Conservation (phyloP, 2,797 vertebrate genomes). For the Channallabes apus region DNA sequence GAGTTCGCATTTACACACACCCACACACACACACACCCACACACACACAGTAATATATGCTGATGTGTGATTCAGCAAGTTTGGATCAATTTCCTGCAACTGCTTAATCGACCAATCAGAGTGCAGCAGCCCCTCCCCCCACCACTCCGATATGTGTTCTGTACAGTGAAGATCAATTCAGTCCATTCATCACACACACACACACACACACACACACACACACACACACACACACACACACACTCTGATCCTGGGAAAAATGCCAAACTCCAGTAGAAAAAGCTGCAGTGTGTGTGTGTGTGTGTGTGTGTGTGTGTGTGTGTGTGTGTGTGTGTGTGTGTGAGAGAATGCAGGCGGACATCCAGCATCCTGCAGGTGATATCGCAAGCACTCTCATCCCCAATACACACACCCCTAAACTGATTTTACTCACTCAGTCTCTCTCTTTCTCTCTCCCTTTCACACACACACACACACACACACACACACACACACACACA, state of each 20-base stretch:
- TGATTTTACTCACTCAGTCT: background rate
- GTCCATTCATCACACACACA: constrained; percentile 32
- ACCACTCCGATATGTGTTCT: background rate
- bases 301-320: background rate
- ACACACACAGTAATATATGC: background rate
- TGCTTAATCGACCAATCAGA: constrained; percentile 28
- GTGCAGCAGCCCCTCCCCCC: background rate
- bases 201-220: background rate
- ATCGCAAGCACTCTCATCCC: constrained; percentile 18
- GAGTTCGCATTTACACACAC: constrained; percentile 4
- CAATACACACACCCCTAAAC: no score
- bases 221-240: constrained; percentile 22
- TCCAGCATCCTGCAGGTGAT: constrained; percentile 24
- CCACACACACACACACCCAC: constrained; percentile 9
- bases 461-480: constrained; percentile 22
- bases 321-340: background rate
- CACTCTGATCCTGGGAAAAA: background rate
- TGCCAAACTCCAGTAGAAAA: no score
- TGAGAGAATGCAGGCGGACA: background rate
- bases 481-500: background rate
- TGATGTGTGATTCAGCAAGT: constrained; percentile 16
- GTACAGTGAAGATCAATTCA: constrained; percentile 25
- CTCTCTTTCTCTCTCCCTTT: background rate
- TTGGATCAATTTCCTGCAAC: constrained; percentile 18
- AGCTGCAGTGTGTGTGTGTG: background rate